Percentiles rank a stretch among this genome's conserved stretches.
phyloP scores from a whole-genome alignment of 2,888 invertebrate genomes.

The Cancer borealis region DNA sequence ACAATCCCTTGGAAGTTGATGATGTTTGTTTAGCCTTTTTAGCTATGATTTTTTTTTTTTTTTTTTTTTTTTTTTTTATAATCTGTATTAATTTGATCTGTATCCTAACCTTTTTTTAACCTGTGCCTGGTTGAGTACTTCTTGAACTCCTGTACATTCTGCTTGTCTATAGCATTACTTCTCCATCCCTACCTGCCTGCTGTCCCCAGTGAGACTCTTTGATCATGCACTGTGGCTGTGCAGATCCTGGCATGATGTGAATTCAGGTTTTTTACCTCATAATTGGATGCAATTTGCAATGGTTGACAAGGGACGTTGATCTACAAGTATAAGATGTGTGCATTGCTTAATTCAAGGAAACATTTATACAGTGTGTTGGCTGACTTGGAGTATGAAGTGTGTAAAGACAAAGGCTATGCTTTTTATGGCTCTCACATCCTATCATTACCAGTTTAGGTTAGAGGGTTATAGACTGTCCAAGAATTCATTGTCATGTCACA shows the following conservation, averaged over 20 bases:
- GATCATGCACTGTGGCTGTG: neutral
- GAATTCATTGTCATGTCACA: neutral
- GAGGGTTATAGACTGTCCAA: neutral
- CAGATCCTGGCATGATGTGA: constrained; percentile 8
- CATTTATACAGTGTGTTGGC: neutral
- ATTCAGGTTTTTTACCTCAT: neutral
- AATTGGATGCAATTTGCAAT: neutral
- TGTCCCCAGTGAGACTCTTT: neutral
- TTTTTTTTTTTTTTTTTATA: neutral
- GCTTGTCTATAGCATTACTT: neutral
- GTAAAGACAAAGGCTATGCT: neutral
- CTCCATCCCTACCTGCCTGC: constrained; percentile 13
- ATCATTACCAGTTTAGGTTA: neutral
- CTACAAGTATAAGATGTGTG: neutral
- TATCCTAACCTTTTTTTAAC: neutral
- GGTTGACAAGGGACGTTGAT: constrained; percentile 11
- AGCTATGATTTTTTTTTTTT: neutral
- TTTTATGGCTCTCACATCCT: neutral
- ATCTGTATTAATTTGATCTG: neutral
- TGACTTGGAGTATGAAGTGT: neutral
- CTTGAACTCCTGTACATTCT: constrained; percentile 21
- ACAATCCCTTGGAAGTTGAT: neutral
- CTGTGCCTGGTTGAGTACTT: neutral
- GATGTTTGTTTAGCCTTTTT: neutral
- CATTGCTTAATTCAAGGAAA: neutral